Base-by-base conservation (phyloP, 2,797 vertebrate genomes). In the Artibeus lituratus region DNA sequence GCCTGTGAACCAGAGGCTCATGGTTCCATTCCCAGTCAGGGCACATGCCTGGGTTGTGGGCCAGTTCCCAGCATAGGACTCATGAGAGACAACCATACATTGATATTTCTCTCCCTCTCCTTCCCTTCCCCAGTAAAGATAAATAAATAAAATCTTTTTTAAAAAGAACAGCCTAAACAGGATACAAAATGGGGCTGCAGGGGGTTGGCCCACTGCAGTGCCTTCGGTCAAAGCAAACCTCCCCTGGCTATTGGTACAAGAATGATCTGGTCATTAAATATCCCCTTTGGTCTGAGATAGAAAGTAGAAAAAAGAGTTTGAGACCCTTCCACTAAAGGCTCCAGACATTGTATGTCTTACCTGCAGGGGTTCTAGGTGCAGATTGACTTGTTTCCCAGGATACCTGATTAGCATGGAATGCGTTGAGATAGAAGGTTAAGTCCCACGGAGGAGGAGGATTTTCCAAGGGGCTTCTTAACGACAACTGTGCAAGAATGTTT, bases 121-220 rank as follows among this genome's bases (percentile, higher is more conserved):
- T 42, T 42, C 39, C 39, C 39, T 42, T 42, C 39, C 39, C 39
- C 39, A 4, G 4, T 42, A 42, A 7, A 42, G 39, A 42, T 42
- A 42, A 42, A 42, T 42, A 42, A 42, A 42, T 42, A 42, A 4
- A 42, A 42, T 42, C 39, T 42, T 42, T 42, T 42, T 42, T 42
- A 42, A n/a, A n/a, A n/a, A 91, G 89, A 51, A 7, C 93, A 47
- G 22, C 47, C 90, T 95, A 32, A 94, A 81, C n/a, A 69, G 44
- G 80, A 92, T 77, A 37, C 16, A 18, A 77, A 77, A 74, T 37
- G 35, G 86, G 44, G n/a, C 37, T 35, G 47, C 73, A 39, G 14
- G 9, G 35, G 70, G 12, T 5, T 44, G 14, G 39, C 22, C 67
- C 14, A n/a, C 16, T 18, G 73, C 65, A 44, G 19, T 29, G 51